phyloP scores from a whole-genome alignment of 2,797 vertebrate genomes.

The Pseudopleuronectes americanus region DNA sequence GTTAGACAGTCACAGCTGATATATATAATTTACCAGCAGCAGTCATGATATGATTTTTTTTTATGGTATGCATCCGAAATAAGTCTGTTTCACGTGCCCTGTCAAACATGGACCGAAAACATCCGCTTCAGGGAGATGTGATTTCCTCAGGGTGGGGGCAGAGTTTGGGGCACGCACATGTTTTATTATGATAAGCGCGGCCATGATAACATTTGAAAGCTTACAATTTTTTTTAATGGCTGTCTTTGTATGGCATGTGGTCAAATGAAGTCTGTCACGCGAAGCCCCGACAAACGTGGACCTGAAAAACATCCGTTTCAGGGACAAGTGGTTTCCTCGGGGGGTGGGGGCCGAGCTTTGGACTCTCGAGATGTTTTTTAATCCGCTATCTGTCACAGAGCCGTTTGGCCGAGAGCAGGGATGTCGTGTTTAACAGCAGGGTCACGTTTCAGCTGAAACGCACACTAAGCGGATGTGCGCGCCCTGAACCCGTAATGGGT shows the following conservation, averaged over 20 bases:
- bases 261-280: not conserved
- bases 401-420: not conserved
- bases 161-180: too few species aligned
- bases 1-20: constrained; percentile 9
- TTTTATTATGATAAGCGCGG: too few species aligned
- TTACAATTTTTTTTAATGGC: too few species aligned
- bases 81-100: too few species aligned
- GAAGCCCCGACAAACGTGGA: not conserved
- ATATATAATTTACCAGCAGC: not conserved
- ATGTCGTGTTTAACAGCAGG: constrained; percentile 38
- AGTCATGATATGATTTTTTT: not conserved
- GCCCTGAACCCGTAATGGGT: constrained; percentile 24
- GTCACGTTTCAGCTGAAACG: constrained; percentile 64
- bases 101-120: too few species aligned
- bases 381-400: constrained; percentile 18
- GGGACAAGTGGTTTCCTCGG: not conserved
- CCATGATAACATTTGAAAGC: too few species aligned
- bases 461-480: constrained; percentile 46
- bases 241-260: too few species aligned
- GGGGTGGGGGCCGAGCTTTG: not conserved
- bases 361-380: not conserved
- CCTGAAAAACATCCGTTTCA: constrained; percentile 10
- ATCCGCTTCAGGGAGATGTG: too few species aligned
- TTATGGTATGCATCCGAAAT: too few species aligned
- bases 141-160: too few species aligned